Base-by-base conservation (phyloP, 2,113 vertebrate species). In the Apodemus sylvaticus region DNA sequence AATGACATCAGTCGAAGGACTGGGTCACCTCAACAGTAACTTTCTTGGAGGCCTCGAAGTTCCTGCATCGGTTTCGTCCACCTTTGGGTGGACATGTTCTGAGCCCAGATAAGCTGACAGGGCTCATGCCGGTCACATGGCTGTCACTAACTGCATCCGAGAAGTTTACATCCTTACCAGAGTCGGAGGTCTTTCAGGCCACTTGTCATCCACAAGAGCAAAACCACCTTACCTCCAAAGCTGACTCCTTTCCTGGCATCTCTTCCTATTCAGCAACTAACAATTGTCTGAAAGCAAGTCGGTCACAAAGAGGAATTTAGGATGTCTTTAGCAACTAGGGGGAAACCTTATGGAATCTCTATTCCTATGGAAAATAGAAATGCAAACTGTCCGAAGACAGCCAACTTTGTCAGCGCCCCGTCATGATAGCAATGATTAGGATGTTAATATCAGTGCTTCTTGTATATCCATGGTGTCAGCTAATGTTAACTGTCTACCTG, bases 131-230 rank as follows among this genome's bases (percentile, higher is more conserved):
- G 96, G 98, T 97, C 97, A 94, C 95, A 98, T 96, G 96, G 96
- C 97, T 98, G 98, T 98, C 98, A 98, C 98, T 94, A 94, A 97
- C 96, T 97, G 89, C 96, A 98, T 97, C 97, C 97, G 98, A 98
- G 97, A 98, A 98, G 98, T 98, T 98, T 98, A 98, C 97, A 98
- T 97, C 97, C 97, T 98, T 99, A 98, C 99, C 98, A 98, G 98
- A 98, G 98, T 98, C 98, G 98, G 98, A 98, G 98, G 98, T 98
- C 98, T 98, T 98, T 98, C 97, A 85, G 92, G 97, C 73, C 93
- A 98, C 98, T 98, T 97, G 98, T 98, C 90, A 0, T 98, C 98
- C 98, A 98, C 98, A 98, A 98, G 93, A 98, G 98, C 97, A 90
- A 97, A 97, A 98, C 97, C 97, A 97, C 97, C 98, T 98, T 97